phyloP scores from a whole-genome alignment of 2,113 vertebrate genomes.

The Eurypyga helias region DNA sequence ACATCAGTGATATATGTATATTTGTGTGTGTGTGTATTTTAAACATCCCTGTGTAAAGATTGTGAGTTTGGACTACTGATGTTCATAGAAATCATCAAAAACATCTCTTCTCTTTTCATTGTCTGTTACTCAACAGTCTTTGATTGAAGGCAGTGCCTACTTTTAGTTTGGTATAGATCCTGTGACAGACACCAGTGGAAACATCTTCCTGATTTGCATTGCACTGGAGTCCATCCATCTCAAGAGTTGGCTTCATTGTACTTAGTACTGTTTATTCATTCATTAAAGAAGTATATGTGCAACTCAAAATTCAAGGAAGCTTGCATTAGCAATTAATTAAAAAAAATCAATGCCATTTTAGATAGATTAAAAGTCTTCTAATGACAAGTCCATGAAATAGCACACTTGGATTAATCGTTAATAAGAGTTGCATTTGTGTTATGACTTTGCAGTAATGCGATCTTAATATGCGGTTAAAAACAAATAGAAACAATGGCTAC shows the following conservation, averaged over 20 bases:
- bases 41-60: neutral
- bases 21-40: neutral
- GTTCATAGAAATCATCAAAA: neutral
- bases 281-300: neutral
- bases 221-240: neutral
- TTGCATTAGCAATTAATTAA: neutral
- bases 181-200: neutral
- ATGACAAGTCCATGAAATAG: neutral
- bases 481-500: neutral
- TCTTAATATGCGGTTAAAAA: neutral
- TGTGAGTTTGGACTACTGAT: neutral
- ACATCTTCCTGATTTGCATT: neutral
- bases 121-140: neutral
- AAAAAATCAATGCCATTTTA: slow-evolving; percentile 9
- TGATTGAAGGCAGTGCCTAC: neutral
- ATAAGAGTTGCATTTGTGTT: neutral
- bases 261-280: neutral
- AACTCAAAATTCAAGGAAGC: neutral
- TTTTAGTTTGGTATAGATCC: neutral
- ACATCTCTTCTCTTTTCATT: neutral
- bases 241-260: neutral
- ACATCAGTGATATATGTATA: fast-evolving
- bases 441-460: neutral
- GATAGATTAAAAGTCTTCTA: slow-evolving; percentile 15
- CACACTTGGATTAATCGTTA: neutral